These are phyloP conservation scores for Telmatochromis bifrenatus DNA, from an alignment of 2,113 vertebrate genomes.

Conservation along the genomic window DNA sequence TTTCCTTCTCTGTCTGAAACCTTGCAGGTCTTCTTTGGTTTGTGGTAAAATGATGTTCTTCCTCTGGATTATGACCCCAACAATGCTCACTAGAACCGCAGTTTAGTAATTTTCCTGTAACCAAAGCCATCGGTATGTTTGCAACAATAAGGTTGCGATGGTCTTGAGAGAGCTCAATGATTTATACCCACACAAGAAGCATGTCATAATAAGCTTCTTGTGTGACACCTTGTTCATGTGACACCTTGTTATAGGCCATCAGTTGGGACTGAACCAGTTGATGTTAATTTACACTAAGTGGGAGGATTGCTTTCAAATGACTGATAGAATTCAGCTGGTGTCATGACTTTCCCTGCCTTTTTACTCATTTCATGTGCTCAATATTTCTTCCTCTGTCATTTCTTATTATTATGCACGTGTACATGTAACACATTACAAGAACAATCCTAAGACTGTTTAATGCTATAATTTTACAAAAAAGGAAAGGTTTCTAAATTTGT, in stretches of 20 bases:
- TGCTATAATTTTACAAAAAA: neutral
- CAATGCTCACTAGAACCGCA: neutral
- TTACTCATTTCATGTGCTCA: neutral
- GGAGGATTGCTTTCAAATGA: neutral
- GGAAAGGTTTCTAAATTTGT: neutral
- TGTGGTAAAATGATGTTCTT: neutral
- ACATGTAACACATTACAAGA: neutral
- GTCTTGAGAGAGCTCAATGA: neutral
- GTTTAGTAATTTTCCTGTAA: neutral
- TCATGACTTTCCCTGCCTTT: neutral
- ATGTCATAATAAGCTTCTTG: neutral
- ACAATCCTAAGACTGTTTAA: neutral
- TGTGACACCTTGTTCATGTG: neutral
- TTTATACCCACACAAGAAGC: neutral
- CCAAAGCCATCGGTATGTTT: neutral
- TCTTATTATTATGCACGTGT: accelerated
- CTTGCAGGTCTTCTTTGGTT: neutral
- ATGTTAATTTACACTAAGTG: neutral
- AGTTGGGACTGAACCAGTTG: neutral
- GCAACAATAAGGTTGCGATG: neutral
- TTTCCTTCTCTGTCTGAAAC: neutral
- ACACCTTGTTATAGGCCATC: neutral
- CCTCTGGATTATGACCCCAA: neutral
- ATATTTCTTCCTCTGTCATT: neutral
- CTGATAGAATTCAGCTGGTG: neutral